Base-by-base conservation (phyloP, 2,113 vertebrate genomes). In the Brienomyrus brachyistius region DNA sequence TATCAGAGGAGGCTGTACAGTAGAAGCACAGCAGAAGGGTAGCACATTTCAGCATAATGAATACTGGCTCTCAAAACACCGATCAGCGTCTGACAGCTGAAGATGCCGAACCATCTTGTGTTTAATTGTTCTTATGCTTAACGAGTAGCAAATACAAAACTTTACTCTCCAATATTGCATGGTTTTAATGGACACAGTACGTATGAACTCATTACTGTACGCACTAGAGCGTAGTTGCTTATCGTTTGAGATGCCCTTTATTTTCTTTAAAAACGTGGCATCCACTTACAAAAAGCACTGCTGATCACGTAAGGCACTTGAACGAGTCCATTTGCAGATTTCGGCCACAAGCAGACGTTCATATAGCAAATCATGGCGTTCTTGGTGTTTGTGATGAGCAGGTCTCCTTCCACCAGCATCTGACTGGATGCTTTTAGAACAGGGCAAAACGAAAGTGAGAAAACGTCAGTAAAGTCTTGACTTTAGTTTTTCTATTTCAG, bases 331-430 rank as follows among this genome's bases (percentile, higher is more conserved):
- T 89, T 56, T 27, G 5, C 35, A 15, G 88, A 92, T 89, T 92
- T 92, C 86, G 88, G 90, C 90, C 92, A 93, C 56, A 93, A 92
- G 27, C 90, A 92, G 43, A 40, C 84, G 15, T 74, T 92, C 70
- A 54, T 52, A 0, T 62, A 5, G 90, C 94, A 94, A 45, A 74
- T 27, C 1, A 35, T 62, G 91, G 93, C 91, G 87, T 89, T 93
- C 70, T 83, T 92, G 89, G 40, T 43, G 50, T 91, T 92, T 80
- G 83, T 91, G 21, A 92, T 15, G 8, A 90, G 87, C 87, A 87
- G 85, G 66, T 90, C 93, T 92, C 89, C 88, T 70, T 93, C 91
- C 21, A 92, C 21, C 47, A 92, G 40, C 70, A 62, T 7, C 86
- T 88, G 54, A 15, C 40, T 84, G 47, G 91, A 93, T 45, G 0